Conservation (phyloP, 2,113 vertebrate species). For the Chaetura pelagica region DNA sequence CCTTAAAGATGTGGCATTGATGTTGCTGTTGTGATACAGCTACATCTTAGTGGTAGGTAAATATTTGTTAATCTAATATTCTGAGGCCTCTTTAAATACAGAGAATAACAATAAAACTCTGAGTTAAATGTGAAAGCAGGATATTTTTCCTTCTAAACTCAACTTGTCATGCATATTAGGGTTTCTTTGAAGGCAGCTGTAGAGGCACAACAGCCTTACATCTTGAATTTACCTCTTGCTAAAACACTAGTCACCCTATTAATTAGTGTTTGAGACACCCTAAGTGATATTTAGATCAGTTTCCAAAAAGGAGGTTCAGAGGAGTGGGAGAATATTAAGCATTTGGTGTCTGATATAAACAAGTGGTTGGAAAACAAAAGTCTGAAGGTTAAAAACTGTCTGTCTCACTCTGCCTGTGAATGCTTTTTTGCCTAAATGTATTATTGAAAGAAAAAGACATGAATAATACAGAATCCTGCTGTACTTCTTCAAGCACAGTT, state of each 20-base stretch:
- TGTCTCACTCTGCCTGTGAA: not conserved
- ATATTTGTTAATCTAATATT: not conserved
- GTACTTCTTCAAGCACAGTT: not conserved
- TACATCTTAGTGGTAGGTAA: not conserved
- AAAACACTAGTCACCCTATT: not conserved
- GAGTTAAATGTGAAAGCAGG: not conserved
- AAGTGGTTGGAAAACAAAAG: not conserved
- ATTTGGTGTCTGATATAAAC: not conserved
- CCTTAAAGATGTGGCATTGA: not conserved
- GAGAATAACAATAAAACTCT: not conserved
- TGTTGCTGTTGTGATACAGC: not conserved
- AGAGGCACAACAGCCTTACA: not conserved
- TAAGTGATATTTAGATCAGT: not conserved
- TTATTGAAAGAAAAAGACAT: not conserved
- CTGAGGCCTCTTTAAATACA: not conserved
- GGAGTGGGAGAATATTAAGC: not conserved
- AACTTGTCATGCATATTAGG: not conserved
- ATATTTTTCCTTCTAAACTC: not conserved
- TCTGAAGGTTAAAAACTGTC: not conserved
- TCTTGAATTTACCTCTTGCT: not conserved
- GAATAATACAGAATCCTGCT: not conserved
- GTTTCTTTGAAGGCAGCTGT: not conserved
- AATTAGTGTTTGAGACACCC: not conserved
- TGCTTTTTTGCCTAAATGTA: not conserved
- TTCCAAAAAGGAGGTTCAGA: not conserved